A percentile compares a stretch with the other conserved stretches of the same genome.
Evolutionary conservation across 2,888 invertebrate genomes (phyloP).

Genomic region (Tyria jacobaeae): DNA sequence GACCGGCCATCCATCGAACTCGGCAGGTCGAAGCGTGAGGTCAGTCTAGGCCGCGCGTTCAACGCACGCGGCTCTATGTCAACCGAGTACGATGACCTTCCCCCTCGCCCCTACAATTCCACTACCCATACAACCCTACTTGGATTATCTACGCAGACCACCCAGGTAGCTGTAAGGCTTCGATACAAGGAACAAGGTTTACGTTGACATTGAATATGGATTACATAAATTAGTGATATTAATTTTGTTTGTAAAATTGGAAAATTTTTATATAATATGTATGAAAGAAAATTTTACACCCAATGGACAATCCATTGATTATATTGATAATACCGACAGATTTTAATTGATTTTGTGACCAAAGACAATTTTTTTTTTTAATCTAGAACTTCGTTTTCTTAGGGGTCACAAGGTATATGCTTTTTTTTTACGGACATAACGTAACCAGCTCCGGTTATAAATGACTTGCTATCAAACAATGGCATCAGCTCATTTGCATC

Average conservation of each 20-base stretch:
- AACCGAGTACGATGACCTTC: constrained; percentile 69
- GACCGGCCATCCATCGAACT: constrained; percentile 20
- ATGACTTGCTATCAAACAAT: constrained; percentile 66
- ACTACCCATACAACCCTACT: constrained; percentile 31
- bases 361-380: not conserved
- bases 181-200: constrained; percentile 39
- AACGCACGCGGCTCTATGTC: constrained; percentile 77
- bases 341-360: not conserved
- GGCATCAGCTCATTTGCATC: constrained; percentile 76
- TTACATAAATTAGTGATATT: not conserved
- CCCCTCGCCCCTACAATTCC: constrained; percentile 37
- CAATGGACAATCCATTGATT: no score
- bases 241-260: not conserved
- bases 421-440: constrained; percentile 22
- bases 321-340: no score
- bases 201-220: not conserved
- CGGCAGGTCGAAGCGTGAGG: constrained; percentile 69
- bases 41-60: constrained; percentile 80
- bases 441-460: constrained; percentile 51
- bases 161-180: constrained; percentile 63
- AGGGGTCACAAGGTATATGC: not conserved
- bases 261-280: no score
- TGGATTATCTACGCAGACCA: constrained; percentile 66
- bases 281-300: no score
- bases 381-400: not conserved